phyloP scores from a whole-genome alignment of 2,113 vertebrate genomes.

The Apeltes quadracus region DNA sequence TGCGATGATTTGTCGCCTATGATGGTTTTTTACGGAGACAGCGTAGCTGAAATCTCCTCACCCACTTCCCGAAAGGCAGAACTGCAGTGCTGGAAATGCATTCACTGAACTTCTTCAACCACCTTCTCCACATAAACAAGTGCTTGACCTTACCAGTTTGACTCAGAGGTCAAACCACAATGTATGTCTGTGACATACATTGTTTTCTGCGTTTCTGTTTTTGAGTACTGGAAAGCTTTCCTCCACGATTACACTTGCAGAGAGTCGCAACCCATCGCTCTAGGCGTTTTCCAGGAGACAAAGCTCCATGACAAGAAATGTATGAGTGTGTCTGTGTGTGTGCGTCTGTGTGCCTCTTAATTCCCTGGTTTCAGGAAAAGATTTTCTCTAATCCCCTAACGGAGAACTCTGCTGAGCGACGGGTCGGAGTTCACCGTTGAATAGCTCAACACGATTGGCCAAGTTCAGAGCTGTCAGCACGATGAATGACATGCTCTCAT shows the following conservation, averaged over 20 bases:
- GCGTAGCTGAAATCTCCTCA: slow-evolving; percentile 18
- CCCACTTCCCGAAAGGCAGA: slow-evolving; percentile 4
- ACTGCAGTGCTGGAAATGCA: slow-evolving; percentile 10
- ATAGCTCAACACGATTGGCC: slow-evolving; percentile 69
- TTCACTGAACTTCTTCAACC: slow-evolving; percentile 8
- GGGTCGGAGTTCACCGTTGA: slow-evolving; percentile 68
- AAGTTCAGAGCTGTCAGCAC: slow-evolving; percentile 71
- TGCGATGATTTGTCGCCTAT: slow-evolving; percentile 46
- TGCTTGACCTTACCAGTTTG: slow-evolving; percentile 1
- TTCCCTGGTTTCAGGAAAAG: slow-evolving; percentile 71
- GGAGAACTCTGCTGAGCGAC: slow-evolving; percentile 59
- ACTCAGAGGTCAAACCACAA: slow-evolving; percentile 13
- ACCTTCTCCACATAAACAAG: slow-evolving; percentile 4
- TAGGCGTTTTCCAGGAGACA: slow-evolving; percentile 55
- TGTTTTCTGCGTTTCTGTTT: slow-evolving; percentile 27
- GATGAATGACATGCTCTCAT: slow-evolving; percentile 62
- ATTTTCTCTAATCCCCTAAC: slow-evolving; percentile 76
- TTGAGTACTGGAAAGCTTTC: slow-evolving; percentile 40
- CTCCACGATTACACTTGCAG: slow-evolving; percentile 42
- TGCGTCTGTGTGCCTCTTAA: slow-evolving; percentile 46
- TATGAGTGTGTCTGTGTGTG: slow-evolving; percentile 23
- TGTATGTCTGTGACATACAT: slow-evolving; percentile 8
- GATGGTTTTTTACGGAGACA: slow-evolving; percentile 36
- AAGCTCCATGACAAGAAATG: slow-evolving; percentile 27
- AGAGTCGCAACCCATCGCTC: slow-evolving; percentile 50